Evolutionary conservation across 1,140 invertebrate species (phyloP), one percentile per base, ranked within the genome.

Genomic region (Propsilocerus akamusi): DNA sequence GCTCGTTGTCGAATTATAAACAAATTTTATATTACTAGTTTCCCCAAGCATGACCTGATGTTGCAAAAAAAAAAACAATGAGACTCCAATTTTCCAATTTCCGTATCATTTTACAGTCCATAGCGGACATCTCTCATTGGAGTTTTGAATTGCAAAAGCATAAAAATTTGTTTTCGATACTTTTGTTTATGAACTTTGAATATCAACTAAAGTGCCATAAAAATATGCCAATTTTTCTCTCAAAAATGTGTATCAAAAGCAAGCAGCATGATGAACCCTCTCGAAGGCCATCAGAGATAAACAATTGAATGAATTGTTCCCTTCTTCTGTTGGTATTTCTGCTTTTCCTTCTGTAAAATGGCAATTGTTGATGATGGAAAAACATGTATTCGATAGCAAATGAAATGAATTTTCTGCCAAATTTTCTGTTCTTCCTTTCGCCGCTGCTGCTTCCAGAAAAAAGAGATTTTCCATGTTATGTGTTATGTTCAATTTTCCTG

Each of bases 151-250:
- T 41, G 34, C 22, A 7, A 17, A 30, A 6, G 10, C 28, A 30
- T 11, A 30, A 30, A 30, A 30, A 30, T n/a, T 30, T 8, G 10
- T 30, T 30, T 30, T 30, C 10, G 10, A n/a, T 30, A 30, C 28
- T 11, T 30, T 17, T 41, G 34, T 41, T 41, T 41, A 41, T 41
- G 34, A 41, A 41, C 22, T 14, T 20, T 20, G n/a, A n/a, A n/a
- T n/a, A n/a, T n/a, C n/a, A n/a, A n/a, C n/a, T n/a, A n/a, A n/a
- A 41, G 22, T 41, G 34, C 34, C 34, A 41, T 41, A 41, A 41
- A 41, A 41, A 41, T 41, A 41, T 41, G 34, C 34, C 22, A 41
- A 20, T 17, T n/a, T n/a, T n/a, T n/a, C n/a, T n/a, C n/a, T n/a
- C n/a, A n/a, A n/a, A n/a, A n/a, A n/a, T n/a, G n/a, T n/a, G n/a